Percentiles rank a stretch among this genome's conserved stretches.
Conservation (phyloP, 2,888 invertebrate species). For the Lasioglossum morio region DNA sequence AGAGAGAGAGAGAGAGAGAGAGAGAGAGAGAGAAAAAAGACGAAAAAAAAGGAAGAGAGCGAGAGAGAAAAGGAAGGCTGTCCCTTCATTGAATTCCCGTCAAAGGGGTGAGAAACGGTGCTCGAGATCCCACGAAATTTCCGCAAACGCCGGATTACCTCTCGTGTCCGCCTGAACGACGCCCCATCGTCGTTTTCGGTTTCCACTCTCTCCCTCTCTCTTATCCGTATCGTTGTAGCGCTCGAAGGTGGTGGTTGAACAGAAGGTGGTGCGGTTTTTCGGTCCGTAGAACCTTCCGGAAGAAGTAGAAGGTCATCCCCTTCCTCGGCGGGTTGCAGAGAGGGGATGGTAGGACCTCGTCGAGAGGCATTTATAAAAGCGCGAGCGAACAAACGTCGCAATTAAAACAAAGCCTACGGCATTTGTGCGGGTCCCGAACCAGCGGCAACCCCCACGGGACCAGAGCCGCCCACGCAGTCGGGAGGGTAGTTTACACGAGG, state of each 20-base stretch:
- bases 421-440: constrained; percentile 69
- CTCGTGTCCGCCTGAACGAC: constrained; percentile 56
- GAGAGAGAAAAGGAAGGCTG: neutral
- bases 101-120: neutral
- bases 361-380: constrained; percentile 71
- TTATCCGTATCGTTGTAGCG: constrained; percentile 18
- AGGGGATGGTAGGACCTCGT: constrained; percentile 32
- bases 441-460: constrained; percentile 42
- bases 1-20: neutral
- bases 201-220: neutral
- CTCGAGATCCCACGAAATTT: constrained; percentile 50
- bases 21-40: neutral
- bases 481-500: constrained; percentile 39
- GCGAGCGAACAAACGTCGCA: constrained; percentile 77
- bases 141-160: constrained; percentile 52
- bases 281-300: neutral
- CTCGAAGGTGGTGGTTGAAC: neutral
- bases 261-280: constrained; percentile 43
- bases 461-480: constrained; percentile 35
- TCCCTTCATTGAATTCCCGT: neutral
- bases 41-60: neutral
- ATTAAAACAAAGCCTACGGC: constrained; percentile 80
- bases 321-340: neutral
- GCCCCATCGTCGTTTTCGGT: constrained; percentile 3
- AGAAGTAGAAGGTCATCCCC: constrained; percentile 41